Evolutionary conservation across 2,113 vertebrate genomes (phyloP), one percentile per base, ranked within the genome.

Genomic region (Eulacestoma nigropectus): DNA sequence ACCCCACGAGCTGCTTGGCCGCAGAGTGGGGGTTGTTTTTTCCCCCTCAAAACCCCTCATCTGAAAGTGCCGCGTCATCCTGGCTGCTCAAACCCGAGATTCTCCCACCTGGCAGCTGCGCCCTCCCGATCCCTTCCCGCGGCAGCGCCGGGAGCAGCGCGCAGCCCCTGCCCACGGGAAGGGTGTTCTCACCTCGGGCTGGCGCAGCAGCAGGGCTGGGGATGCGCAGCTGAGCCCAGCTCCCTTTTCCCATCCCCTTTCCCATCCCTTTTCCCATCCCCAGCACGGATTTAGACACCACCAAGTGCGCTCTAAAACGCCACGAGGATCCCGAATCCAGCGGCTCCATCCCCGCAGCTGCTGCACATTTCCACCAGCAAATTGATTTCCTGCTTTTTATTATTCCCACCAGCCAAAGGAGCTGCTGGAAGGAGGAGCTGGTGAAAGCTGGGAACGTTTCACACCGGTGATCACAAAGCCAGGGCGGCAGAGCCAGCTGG

Each of bases 231-330:
- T 19, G 65, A 29, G 65, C 35, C 8, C 70, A 21, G 35, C 70
- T 35, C 62, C 44, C 60, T 56, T 47, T 30, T 8, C 76, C 76
- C 33, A 4, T 6, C 64, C 65, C 18, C 12, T 32, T 17, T 7
- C 44, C 57, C 35, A 11, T 6, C 47, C n/a, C 50, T 29, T 64
- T 74, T 23, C 41, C 50, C 35, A 33, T 2, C 44, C 52, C 37
- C 52, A 67, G 70, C 50, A 32, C 44, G 25, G 62, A 44, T 59
- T 67, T 13, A 14, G 35, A 20, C 62, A 21, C 35, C 70, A 41
- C 14, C 32, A 55, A 47, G 22, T 0, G 42, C 11, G 1, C 7
- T 41, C 49, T 29, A 2, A 67, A 85, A n/a, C 1, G 5, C 70
- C 62, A 3, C 22, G 13, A 76, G 62, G 8, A 35, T 52, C 62